Base-by-base conservation (phyloP, 1,140 invertebrate species). In the Condylostylus longicornis region DNA sequence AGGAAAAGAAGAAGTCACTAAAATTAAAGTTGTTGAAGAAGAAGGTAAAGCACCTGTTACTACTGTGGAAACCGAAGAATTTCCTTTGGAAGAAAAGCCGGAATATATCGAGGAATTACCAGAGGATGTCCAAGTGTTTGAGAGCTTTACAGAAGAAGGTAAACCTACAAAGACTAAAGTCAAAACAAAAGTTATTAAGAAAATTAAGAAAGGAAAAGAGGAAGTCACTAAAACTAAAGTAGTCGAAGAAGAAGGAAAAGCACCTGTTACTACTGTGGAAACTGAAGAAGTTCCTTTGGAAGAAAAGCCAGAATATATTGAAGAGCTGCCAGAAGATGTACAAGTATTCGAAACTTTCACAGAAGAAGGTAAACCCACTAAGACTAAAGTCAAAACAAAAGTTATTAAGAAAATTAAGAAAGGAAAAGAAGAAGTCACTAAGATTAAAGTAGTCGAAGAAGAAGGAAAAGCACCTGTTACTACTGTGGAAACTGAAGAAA, bases 181-280 rank as follows among this genome's bases (percentile, higher is more conserved):
- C 0, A 53, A 43, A 32, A 53, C 51, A 30, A 44, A 44, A 15
- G 40, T 47, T 0, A 50, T 48, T 37, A 47, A 51, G 35, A 57
- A 49, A 40, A 46, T 49, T 18, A 51, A 47, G 13, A 52, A 49
- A 15, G 41, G 41, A 2, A 48, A 52, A 27, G 50, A 62, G 46
- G 46, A 53, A 44, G 48, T 54, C 18, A 58, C 46, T 12, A 46
- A 53, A 36, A 55, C 58, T 33, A 50, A 61, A 6, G 60, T 54
- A 1, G 45, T 59, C n/a, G 55, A 62, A 47, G 55, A 64, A 45
- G 49, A 58, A 32, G 54, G 50, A 18, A 48, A 56, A 41, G 30
- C 49, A 21, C 49, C 54, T 18, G 43, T 54, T 36, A 55, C 47
- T 14, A 51, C 50, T 20, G 49, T 51, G 3, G 48, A 38, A 23